Percentiles rank a stretch among this genome's conserved stretches.
Conservation (phyloP, 2,888 invertebrate species). For the Pristionchus fissidentatus region DNA sequence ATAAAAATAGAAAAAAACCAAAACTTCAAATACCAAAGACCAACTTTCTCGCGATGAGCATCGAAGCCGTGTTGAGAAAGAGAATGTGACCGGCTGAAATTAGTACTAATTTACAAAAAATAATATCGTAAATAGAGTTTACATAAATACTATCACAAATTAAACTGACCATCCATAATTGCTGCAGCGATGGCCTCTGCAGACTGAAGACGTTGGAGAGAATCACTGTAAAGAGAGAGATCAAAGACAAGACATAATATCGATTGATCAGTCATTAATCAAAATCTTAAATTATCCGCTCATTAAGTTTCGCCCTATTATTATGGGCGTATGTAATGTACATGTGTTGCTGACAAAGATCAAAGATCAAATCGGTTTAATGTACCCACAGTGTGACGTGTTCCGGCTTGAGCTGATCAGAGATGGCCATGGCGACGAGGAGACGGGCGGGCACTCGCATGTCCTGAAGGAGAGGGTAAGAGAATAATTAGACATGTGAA, state of each 20-base stretch:
- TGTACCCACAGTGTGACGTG: not conserved
- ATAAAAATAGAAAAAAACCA: not conserved
- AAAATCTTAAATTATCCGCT: not conserved
- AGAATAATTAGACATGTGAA: too few species aligned
- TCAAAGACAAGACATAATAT: too few species aligned
- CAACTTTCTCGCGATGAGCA: not conserved
- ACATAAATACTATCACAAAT: not conserved
- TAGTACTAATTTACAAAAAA: not conserved
- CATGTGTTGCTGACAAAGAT: not conserved
- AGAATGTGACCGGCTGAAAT: not conserved
- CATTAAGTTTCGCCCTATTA: not conserved
- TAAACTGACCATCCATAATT: not conserved
- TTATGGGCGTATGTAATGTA: not conserved
- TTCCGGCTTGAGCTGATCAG: not conserved
- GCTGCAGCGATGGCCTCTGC: not conserved
- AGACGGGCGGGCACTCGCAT: not conserved
- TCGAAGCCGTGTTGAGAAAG: not conserved
- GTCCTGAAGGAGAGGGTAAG: too few species aligned
- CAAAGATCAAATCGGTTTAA: too few species aligned
- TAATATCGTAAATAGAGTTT: not conserved
- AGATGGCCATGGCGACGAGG: conserved; percentile 4
- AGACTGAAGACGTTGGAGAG: not conserved
- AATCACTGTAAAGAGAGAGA: not conserved
- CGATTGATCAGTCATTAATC: too few species aligned
- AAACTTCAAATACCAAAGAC: not conserved